Conservation (phyloP, 1,140 invertebrate species). For the Cepaea nemoralis region DNA sequence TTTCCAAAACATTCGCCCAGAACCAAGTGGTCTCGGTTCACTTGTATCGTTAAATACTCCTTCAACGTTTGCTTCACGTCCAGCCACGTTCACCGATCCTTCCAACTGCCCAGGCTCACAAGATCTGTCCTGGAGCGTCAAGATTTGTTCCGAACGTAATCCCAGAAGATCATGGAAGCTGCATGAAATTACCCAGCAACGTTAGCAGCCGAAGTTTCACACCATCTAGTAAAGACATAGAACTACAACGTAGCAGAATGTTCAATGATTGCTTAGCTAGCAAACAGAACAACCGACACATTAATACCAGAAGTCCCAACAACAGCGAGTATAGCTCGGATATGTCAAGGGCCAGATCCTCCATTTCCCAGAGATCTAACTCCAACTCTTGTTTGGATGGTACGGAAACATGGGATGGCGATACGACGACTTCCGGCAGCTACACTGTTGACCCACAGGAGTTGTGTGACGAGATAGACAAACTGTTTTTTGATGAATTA, state of each 20-base stretch:
- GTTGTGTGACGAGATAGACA: constrained; percentile 58
- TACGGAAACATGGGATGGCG: constrained; percentile 47
- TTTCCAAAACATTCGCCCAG: constrained; percentile 40
- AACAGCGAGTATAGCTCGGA: constrained; percentile 44
- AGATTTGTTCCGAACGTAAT: constrained; percentile 13
- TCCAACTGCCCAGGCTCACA: not conserved
- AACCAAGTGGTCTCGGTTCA: not conserved
- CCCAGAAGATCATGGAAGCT: not conserved
- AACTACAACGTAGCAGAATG: not conserved
- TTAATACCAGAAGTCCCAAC: not conserved
- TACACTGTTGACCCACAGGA: constrained; percentile 61
- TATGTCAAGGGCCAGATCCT: constrained; percentile 33
- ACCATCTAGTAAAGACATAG: constrained; percentile 12
- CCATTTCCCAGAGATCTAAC: constrained; percentile 24
- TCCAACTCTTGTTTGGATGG: constrained; percentile 32
- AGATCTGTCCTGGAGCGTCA: not conserved
- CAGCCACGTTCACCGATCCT: not conserved
- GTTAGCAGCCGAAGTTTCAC: not conserved
- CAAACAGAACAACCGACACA: not conserved
- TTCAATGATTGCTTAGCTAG: not conserved
- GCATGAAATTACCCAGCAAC: constrained; percentile 18
- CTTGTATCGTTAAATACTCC: not conserved
- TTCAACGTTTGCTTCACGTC: not conserved
- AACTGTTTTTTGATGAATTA: constrained; percentile 52
- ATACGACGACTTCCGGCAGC: constrained; percentile 67